These are phyloP conservation scores for Amblyteles armatorius DNA, from an alignment of 2,888 invertebrate species.

Conservation along the genomic window DNA sequence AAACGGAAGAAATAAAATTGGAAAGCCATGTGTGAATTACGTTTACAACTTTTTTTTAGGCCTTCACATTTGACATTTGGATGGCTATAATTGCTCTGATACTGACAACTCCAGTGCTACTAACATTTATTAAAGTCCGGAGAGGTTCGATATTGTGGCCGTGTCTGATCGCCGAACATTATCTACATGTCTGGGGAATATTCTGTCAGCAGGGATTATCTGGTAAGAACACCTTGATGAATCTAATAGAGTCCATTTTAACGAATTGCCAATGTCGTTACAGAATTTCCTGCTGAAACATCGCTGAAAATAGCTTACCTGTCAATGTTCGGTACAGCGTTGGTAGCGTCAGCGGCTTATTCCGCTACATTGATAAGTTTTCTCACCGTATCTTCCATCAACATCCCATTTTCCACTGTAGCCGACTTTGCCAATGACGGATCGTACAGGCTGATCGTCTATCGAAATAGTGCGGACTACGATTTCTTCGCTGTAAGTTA, in stretches of 20 bases:
- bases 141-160: not conserved
- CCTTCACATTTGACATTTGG: constrained; percentile 68
- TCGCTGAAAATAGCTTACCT: constrained; percentile 75
- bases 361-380: constrained; percentile 73
- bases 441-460: constrained; percentile 74
- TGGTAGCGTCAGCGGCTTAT: constrained; percentile 75
- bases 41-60: constrained; percentile 32
- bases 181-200: constrained; percentile 74
- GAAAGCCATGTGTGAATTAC: too few relatives aligned
- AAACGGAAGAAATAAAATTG: constrained; percentile 44
- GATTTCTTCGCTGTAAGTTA: constrained; percentile 72
- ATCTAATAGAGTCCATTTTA: not conserved
- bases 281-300: constrained; percentile 73
- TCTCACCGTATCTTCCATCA: constrained; percentile 38
- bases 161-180: constrained; percentile 65
- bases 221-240: constrained; percentile 62
- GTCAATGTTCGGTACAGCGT: constrained; percentile 75
- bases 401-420: constrained; percentile 74
- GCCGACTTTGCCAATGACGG: constrained; percentile 75
- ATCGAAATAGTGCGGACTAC: constrained; percentile 74
- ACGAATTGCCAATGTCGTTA: constrained; percentile 35
- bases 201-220: constrained; percentile 77
- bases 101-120: constrained; percentile 52
- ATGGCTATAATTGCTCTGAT: constrained; percentile 57
- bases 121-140: constrained; percentile 63